Base-by-base conservation (phyloP, 35 echinoderm and acorn worm species). In the Strongylocentrotus purpuratus region DNA sequence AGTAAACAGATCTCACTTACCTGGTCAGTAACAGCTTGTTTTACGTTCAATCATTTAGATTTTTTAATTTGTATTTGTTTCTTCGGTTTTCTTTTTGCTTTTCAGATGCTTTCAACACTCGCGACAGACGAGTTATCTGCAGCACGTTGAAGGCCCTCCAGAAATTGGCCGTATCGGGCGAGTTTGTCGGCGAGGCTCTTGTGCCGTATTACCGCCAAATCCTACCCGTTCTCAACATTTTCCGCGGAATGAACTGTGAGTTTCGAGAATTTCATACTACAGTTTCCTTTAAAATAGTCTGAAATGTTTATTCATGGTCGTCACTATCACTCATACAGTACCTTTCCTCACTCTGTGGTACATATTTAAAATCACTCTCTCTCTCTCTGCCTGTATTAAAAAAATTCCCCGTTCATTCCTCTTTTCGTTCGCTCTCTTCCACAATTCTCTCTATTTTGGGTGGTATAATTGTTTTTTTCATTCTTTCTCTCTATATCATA, bases 161-260 rank as follows among this genome's bases (percentile, higher is more conserved):
- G 48, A 87, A 91, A 1, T 33, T 97, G 31, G 97, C 94, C 2
- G 25, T 14, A 9, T 97, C 97, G 7, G 95, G 85, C 85, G 97
- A 97, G 28, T 55, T 97, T 31, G 94, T 97, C 47, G 97, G 97
- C 22, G 97, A 97, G 48, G 97, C 97, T 5, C 28, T 97, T 25
- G 97, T 97, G 12, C 97, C 97, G 4, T 97, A 97, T 78, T 97
- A 97, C 94, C 94, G 97, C 17, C 95, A 97, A 31, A 96, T 97
- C 70, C 94, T 97, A 31, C 97, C 97, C 18, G 94, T 97, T 7
- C 95, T 97, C 65, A 97, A 97, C 88, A 96, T 96, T 31, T 97
- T 97, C 89, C 88, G 94, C 9, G 88, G 58, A 47, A 91, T 33
- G 55, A 97, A 97, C 91, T 70, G 95, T 97, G 86, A 97, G 96